Evolutionary conservation across 2,797 vertebrate species (phyloP), one percentile per base, ranked within the genome.

Genomic region (Falco cherrug): DNA sequence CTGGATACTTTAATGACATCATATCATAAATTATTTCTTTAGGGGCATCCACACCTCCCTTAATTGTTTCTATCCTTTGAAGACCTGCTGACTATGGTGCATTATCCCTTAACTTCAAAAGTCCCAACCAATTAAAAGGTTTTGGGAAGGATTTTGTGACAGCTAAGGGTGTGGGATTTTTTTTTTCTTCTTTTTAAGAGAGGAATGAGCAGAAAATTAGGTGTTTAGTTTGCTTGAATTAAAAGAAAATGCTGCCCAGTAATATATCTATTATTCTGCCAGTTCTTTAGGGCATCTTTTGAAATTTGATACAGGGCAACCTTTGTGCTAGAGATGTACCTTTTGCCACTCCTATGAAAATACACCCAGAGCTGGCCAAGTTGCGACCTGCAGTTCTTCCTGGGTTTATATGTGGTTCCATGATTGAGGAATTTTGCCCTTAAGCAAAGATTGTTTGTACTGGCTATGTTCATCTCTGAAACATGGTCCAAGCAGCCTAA

Each of bases 271-370:
- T 59, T 80, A 47, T 64, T n/a, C 41, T 86, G 91, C 80, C 91
- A 84, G 31, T 90, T 92, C 96, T 93, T 90, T 64, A 95, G 93
- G 95, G 95, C 84, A 89, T 89, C 89, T 95, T 95, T 97, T 94
- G 91, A 93, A 94, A 95, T 93, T 74, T 95, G 97, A 95, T 96
- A 90, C 33, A 93, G 93, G 88, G 56, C 84, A 94, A 89, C 91
- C 90, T 95, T 97, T 96, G 90, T 97, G 84, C 82, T 81, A 69
- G 73, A 93, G 90, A 93, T 94, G 89, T 84, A 39, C 61, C 79
- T 95, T 91, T 95, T 91, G 57, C 89, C 89, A 85, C 89, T 84
- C 93, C 94, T 80, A 6, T 74, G 80, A 93, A 89, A 96, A 97
- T 95, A 81, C 64, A 93, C 71, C 74, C 53, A 68, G 60, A 83